These are phyloP conservation scores for Crambe crambe DNA, from an alignment of 37 sponge, comb jelly and placozoan genomes.

Conservation along the genomic window DNA sequence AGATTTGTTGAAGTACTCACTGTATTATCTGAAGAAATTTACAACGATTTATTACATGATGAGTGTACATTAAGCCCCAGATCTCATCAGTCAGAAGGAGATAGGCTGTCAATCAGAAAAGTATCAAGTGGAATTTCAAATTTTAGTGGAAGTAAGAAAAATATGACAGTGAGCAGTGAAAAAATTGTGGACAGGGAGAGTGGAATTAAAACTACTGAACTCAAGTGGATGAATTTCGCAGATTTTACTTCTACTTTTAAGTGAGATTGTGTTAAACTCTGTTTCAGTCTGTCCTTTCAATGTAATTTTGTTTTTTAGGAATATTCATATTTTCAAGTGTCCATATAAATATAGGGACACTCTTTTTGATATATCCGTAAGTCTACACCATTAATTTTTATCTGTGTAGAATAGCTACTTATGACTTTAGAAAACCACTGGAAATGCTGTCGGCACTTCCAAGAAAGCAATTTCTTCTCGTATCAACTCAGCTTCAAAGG, in stretches of 20 bases:
- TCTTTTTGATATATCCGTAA: slow-evolving; percentile 24
- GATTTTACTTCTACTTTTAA: slow-evolving; percentile 29
- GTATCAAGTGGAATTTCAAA: neutral
- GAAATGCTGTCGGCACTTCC: neutral
- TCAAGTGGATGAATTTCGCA: slow-evolving; percentile 40
- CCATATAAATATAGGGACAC: slow-evolving; percentile 15
- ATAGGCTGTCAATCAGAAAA: neutral
- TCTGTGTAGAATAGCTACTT: neutral
- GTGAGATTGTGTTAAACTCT: slow-evolving; percentile 10
- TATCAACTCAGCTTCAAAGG: slow-evolving; percentile 17
- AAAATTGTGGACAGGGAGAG: neutral
- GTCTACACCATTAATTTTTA: neutral
- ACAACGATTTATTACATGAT: neutral
- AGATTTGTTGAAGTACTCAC: slow-evolving; percentile 45
- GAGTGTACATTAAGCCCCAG: neutral
- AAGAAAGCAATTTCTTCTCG: slow-evolving; percentile 1
- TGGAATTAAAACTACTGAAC: neutral
- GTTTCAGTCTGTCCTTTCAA: neutral
- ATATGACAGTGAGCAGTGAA: neutral
- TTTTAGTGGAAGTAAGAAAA: neutral
- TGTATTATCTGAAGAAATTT: neutral
- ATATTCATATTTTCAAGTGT: slow-evolving; percentile 24
- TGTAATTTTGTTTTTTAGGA: slow-evolving; percentile 4
- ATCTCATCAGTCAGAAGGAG: too few species aligned
- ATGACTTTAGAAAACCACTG: slow-evolving; percentile 1